Conservation (phyloP, 2,113 vertebrate genomes). For the Halichoerus grypus region DNA sequence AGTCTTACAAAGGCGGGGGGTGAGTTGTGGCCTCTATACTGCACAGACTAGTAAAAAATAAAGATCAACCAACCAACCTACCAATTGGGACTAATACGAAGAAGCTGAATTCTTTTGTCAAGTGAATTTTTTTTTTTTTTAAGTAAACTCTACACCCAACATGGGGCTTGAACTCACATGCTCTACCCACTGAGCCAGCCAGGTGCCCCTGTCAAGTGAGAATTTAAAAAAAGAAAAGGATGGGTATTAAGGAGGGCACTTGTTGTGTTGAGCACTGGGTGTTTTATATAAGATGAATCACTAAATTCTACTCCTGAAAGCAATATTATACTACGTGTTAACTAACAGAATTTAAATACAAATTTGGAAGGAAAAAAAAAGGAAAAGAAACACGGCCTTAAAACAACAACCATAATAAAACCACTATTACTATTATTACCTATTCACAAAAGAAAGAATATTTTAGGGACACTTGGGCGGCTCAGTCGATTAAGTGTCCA, state of each 20-base stretch:
- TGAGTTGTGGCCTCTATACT: not conserved
- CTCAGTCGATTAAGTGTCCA: not conserved
- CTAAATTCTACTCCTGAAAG: not conserved
- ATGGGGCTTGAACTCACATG: not conserved
- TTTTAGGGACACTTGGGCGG: not conserved
- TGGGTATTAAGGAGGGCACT: not conserved
- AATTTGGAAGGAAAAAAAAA: not conserved
- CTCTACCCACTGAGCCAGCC: not conserved
- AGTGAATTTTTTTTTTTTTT: not conserved
- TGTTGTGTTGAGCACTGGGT: not conserved
- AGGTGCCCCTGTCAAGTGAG: not conserved
- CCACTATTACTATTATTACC: not conserved
- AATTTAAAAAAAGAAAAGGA: not conserved
- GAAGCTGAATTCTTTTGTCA: not conserved
- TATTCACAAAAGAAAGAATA: not conserved
- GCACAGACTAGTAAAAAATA: not conserved
- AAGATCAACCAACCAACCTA: not conserved
- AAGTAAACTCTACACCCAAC: not conserved
- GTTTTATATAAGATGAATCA: not conserved
- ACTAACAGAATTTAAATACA: not conserved
- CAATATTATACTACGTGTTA: not conserved
- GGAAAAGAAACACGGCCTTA: not conserved
- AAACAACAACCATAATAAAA: not conserved
- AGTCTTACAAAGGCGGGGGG: not conserved
- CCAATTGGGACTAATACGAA: not conserved